Evolutionary conservation across 2,888 invertebrate genomes (phyloP).

Genomic region (Dendrolimus houi): DNA sequence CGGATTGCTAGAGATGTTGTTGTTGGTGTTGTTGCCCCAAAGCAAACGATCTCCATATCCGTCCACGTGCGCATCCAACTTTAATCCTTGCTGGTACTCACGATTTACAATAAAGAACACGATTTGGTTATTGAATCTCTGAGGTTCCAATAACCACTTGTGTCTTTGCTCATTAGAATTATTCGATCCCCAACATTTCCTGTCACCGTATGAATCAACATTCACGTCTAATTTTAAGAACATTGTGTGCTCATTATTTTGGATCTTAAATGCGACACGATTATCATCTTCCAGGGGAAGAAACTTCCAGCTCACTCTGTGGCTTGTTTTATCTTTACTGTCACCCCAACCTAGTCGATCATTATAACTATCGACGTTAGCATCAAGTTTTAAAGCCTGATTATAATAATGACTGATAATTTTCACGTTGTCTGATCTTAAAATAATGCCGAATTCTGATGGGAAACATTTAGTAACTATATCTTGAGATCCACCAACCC

Average conservation of each 20-base stretch:
- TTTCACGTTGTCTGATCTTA: not conserved
- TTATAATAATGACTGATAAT: not conserved
- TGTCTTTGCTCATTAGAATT: constrained; percentile 1
- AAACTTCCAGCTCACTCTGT: constrained; percentile 4
- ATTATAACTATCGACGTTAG: not conserved
- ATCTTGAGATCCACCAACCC: not conserved
- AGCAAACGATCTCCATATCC: not conserved
- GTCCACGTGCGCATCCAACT: constrained; percentile 1
- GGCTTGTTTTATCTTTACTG: not conserved
- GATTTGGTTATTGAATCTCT: not conserved
- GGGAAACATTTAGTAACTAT: constrained; percentile 4
- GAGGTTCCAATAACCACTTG: constrained; percentile 2
- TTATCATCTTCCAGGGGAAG: constrained; percentile 1
- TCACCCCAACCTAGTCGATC: constrained; percentile 2
- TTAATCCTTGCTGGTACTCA: constrained; percentile 1
- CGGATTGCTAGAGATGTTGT: not conserved
- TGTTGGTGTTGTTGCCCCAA: not conserved
- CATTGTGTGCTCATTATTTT: not conserved
- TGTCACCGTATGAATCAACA: not conserved
- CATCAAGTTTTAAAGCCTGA: constrained; percentile 1
- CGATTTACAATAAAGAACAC: constrained; percentile 4
- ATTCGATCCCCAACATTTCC: not conserved
- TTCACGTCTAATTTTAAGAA: constrained; percentile 2
- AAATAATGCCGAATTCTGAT: constrained; percentile 2
- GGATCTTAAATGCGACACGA: constrained; percentile 1